Evolutionary conservation across 2,888 invertebrate genomes (phyloP).

Genomic region (Drosophila pegasa): DNA sequence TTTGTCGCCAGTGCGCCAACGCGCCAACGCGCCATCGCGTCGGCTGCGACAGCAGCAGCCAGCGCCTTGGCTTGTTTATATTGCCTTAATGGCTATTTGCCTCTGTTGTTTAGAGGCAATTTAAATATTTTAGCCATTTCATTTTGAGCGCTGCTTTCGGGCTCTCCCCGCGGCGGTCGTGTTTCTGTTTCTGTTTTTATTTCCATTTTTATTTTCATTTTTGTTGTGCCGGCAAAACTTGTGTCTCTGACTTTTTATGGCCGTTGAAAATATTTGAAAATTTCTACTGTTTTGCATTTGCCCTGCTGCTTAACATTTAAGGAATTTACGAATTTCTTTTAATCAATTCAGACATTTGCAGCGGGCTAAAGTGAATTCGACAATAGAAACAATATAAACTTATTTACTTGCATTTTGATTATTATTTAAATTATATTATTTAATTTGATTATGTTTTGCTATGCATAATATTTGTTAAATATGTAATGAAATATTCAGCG

Average conservation of each 20-base stretch:
- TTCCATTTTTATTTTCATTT: constrained; percentile 7
- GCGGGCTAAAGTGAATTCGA: not conserved
- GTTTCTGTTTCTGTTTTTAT: constrained; percentile 10
- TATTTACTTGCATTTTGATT: not conserved
- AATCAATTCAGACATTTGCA: not conserved
- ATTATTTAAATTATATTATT: not conserved
- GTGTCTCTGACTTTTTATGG: constrained; percentile 37
- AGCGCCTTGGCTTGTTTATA: constrained; percentile 63
- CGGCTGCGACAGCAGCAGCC: constrained; percentile 6
- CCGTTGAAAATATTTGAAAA: constrained; percentile 53
- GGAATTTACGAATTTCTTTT: constrained; percentile 20
- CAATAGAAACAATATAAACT: not conserved
- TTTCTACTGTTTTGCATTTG: constrained; percentile 64
- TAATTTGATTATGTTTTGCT: not conserved
- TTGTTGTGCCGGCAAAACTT: constrained; percentile 37
- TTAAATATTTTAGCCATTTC: constrained; percentile 78
- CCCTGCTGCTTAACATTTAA: constrained; percentile 14
- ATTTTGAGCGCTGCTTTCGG: constrained; percentile 46
- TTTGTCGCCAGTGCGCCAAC: constrained; percentile 67
- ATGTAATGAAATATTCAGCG: not conserved
- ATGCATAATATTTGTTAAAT: not conserved
- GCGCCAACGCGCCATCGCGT: constrained; percentile 56
- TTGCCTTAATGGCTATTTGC: constrained; percentile 70
- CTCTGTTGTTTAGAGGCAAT: constrained; percentile 71
- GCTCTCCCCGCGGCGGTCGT: not conserved